Evolutionary conservation across 92 coral and sea anemone genomes (phyloP).

Genomic region (Hydrozoanthus gracilis): DNA sequence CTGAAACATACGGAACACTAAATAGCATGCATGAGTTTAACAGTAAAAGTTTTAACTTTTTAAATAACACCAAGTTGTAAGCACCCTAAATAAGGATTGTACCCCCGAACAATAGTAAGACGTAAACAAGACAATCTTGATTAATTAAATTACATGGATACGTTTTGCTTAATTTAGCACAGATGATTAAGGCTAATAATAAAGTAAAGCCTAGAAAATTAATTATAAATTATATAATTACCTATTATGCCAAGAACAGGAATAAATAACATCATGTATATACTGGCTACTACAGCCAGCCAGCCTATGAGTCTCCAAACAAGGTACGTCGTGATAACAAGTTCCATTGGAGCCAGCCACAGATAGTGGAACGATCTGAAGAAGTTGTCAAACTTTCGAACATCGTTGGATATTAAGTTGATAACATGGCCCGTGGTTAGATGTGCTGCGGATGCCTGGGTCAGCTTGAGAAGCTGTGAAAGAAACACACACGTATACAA

Average conservation of each 20-base stretch:
- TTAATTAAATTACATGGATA: too few species aligned
- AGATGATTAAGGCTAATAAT: neutral
- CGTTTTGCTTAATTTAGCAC: neutral
- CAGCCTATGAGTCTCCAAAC: conserved; percentile 42
- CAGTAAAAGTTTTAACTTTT: too few species aligned
- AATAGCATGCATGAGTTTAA: too few species aligned
- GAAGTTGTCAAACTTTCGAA: conserved; percentile 44
- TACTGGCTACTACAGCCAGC: conserved; percentile 35
- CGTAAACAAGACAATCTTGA: too few species aligned
- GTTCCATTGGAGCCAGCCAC: conserved; percentile 46
- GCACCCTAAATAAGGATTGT: too few species aligned
- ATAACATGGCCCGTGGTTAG: conserved; percentile 33
- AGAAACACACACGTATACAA: neutral
- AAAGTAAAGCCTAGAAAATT: too few species aligned
- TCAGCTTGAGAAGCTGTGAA: conserved; percentile 20
- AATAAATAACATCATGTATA: conserved; percentile 37
- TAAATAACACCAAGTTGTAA: too few species aligned
- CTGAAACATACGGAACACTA: too few species aligned
- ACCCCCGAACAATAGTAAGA: too few species aligned
- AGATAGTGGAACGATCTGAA: conserved; percentile 43
- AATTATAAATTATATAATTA: neutral
- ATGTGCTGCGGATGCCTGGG: conserved; percentile 30
- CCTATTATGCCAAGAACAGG: conserved; percentile 29
- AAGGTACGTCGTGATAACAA: conserved; percentile 21
- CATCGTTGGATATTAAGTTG: conserved; percentile 43